Base-by-base conservation (phyloP, 2,113 vertebrate species). In the Reinhardtius hippoglossoides region DNA sequence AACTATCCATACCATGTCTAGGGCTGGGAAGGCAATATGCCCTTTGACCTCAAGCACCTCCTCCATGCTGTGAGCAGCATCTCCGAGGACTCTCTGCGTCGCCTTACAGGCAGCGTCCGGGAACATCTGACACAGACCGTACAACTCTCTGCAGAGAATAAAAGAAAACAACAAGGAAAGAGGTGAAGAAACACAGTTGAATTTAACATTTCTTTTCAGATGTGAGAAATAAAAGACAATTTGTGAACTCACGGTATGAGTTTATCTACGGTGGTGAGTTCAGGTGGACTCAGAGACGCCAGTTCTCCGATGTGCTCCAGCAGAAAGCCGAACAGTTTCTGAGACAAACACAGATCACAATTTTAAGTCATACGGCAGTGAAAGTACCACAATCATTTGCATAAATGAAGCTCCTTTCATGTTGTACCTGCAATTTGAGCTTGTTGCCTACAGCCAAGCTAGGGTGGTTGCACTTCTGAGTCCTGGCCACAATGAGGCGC, bases 251-350 rank as follows among this genome's bases (percentile, higher is more conserved):
- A 99, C 97, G 94, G 87, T 46, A 96, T 84, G 50, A 99, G 85
- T 35, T 80, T 95, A 80, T 98, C 96, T 16, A 97, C 74, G 9
- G 93, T 92, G 80, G 61, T 27, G 48, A 99, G 94, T 58, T 96
- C 94, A 18, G 97, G 96, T 0, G 95, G 90, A 54, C 91, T 93
- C 14, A 89, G 77, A 40, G 81, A 74, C 67, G 96, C 94, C 90
- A 99, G 59, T 16, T 97, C 95, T 16, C 95, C 96, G 2, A 97
- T 14, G 76, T 99, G 97, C 57, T 98, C 96, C 94, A 99, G 65
- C 63, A 99, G 94, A 54, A 98, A 97, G 55, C 94, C 95, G 31
- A 97, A 96, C 1, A 98, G 84, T 87, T 96, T 98, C 98, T 99
- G 90, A 16, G 85, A 90, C 46, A 87, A 71, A 72, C 7, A 54